Conservation (phyloP, 2,113 vertebrate species). For the Ornithorhynchus anatinus region DNA sequence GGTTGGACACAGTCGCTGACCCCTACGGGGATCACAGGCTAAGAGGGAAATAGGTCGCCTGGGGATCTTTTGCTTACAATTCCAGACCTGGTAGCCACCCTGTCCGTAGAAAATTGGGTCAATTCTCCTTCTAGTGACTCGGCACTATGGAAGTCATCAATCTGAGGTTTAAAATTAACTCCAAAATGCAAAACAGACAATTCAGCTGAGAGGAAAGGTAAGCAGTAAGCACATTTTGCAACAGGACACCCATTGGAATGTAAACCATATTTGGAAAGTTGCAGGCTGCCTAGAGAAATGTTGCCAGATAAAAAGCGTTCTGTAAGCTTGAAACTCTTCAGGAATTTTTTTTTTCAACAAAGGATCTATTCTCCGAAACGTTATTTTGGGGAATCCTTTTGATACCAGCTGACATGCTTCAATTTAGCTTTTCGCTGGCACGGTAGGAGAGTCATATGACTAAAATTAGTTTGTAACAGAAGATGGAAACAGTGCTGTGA, state of each 20-base stretch:
- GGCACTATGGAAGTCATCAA: slow-evolving; percentile 46
- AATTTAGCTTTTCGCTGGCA: slow-evolving; percentile 45
- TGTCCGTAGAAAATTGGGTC: slow-evolving; percentile 21
- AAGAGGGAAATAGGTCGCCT: no score
- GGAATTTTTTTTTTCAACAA: slow-evolving; percentile 65
- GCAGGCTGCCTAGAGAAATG: slow-evolving; percentile 34
- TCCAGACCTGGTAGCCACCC: slow-evolving; percentile 1
- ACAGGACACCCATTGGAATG: slow-evolving; percentile 51
- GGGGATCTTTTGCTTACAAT: no score
- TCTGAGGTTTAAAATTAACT: slow-evolving; percentile 56
- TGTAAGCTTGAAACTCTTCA: slow-evolving; percentile 47
- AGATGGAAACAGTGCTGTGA: slow-evolving; percentile 3
- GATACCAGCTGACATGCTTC: slow-evolving; percentile 35
- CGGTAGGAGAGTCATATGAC: slow-evolving; percentile 39
- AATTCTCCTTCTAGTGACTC: slow-evolving; percentile 35
- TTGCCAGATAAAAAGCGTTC: slow-evolving; percentile 24
- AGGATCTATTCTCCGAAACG: slow-evolving; percentile 37
- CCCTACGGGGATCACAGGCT: slow-evolving; percentile 1
- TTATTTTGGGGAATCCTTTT: slow-evolving; percentile 36
- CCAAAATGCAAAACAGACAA: slow-evolving; percentile 39
- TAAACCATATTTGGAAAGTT: slow-evolving; percentile 50
- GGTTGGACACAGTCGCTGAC: no score
- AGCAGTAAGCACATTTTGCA: slow-evolving; percentile 51
- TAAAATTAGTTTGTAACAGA: slow-evolving; percentile 30
- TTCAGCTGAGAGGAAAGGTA: slow-evolving; percentile 19